phyloP scores from a whole-genome alignment of 2,888 invertebrate species.

The Epinotia nisella region DNA sequence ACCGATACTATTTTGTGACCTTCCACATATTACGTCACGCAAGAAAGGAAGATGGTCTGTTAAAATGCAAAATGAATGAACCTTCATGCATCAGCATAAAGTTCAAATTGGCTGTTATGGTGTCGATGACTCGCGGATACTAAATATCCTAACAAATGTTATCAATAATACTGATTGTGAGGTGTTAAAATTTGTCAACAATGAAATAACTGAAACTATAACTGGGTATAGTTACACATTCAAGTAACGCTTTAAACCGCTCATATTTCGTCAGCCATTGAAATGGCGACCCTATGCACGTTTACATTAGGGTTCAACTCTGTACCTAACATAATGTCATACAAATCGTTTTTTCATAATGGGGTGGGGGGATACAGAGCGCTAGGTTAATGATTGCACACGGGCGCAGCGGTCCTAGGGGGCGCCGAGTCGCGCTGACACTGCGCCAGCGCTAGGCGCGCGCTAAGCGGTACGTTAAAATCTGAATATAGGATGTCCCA shows the following conservation, averaged over 20 bases:
- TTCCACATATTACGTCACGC: too few relatives aligned
- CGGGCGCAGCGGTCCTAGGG: too few relatives aligned
- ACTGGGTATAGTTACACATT: slow-evolving; percentile 55
- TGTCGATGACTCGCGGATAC: background rate
- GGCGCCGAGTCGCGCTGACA: too few relatives aligned
- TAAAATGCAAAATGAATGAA: too few relatives aligned
- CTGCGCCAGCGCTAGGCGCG: too few relatives aligned
- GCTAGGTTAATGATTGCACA: too few relatives aligned
- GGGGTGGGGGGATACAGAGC: too few relatives aligned
- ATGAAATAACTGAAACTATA: slow-evolving; percentile 58
- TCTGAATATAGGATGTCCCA: too few relatives aligned
- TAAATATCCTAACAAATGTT: background rate
- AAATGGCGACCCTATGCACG: too few relatives aligned
- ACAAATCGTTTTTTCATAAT: background rate
- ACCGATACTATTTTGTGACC: background rate
- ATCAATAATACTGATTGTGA: background rate
- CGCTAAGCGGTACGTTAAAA: too few relatives aligned
- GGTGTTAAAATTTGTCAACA: slow-evolving; percentile 18
- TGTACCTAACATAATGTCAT: background rate
- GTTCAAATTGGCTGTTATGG: background rate
- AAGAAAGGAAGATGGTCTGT: too few relatives aligned
- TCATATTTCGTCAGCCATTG: too few relatives aligned
- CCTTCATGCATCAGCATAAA: background rate
- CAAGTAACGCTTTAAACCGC: slow-evolving; percentile 38
- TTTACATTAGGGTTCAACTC: background rate